Evolutionary conservation across 2,888 invertebrate genomes (phyloP), one percentile per base, ranked within the genome.

Genomic region (Vanessa cardui): DNA sequence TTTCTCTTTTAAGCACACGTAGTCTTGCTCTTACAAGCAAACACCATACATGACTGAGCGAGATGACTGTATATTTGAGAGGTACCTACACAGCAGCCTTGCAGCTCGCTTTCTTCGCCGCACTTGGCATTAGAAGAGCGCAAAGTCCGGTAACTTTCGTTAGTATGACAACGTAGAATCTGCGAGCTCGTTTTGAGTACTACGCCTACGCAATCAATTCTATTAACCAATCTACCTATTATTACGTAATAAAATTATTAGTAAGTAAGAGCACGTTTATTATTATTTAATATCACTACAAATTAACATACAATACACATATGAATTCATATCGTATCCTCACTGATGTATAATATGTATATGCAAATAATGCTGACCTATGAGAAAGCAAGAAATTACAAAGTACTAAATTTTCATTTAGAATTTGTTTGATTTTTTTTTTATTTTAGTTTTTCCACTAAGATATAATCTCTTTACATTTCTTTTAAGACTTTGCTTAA

Each of bases 141-240:
- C 87, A 84, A 87, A 89, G 90, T 91, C 92, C 88, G 91, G 90
- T 89, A 92, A 92, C 92, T 92, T 92, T 92, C 92, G 90, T 88
- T 90, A 80, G 83, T 83, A 83, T 82, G 83, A 83, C 82, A 83
- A 84, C 83, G 83, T 80, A 77, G 81, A 82, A 79, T 83, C 83
- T 77, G 78, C 77, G 73, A 75, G 75, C 72, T 67, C 50, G 54
- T 54, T 61, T 56, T 46, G 47, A 56, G 44, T 61, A 63, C 44
- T 69, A 70, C 72, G 80, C 78, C 75, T 74, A 77, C 78, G 64
- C 61, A 82, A 76, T 54, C 65, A 58, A 71, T 84, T 83, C 82
- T 87, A 88, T 89, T 89, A 86, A 78, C 79, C 78, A 77, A 78
- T 81, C 79, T 80, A 79, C 79, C 75, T 83, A 81, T 73, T 81